Evolutionary conservation across 2,797 vertebrate species (phyloP), one percentile per base, ranked within the genome.

Genomic region (Mallotus villosus): DNA sequence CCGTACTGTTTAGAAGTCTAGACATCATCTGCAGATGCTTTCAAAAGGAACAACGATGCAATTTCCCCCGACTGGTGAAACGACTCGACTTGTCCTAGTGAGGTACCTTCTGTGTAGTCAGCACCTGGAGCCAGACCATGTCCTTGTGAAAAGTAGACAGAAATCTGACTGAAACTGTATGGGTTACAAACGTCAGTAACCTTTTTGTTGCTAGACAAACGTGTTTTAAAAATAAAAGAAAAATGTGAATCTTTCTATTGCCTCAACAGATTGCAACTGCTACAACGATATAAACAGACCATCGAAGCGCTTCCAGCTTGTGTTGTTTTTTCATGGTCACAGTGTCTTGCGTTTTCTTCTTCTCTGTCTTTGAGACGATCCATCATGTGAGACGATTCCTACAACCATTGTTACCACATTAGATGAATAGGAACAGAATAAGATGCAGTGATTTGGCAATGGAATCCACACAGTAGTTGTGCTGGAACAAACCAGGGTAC

Each of bases 171-270:
- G n/a, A 84, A 91, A 83, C 82, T 91, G 90, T 92, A 89, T 77
- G 87, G 89, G 87, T 85, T 78, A 80, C 87, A 81, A 74, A 22
- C 6, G 87, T 91, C 72, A 78, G 90, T 92, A 86, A 87, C 84
- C 81, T 90, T 92, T 89, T 88, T 90, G 88, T 94, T 92, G 90
- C 89, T 91, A 92, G 91, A 92, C 88, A 62, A 74, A 87, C 27
- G 89, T 93, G 91, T 93, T 93, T 92, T 90, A 73, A 88, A 86
- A 92, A 81, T 91, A 89, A 90, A 74, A 88, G 85, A 91, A 81
- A 92, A 90, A 90, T 91, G 91, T 93, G 89, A 82, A 90, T 87
- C 91, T 93, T 93, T 93, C 90, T 92, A 92, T 92, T 91, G 91
- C 91, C 91, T 91, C 89, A 90, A 90, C 88, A 87, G 89, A 92